Percentiles rank a stretch among this genome's conserved stretches.
Conservation (phyloP, 2,113 vertebrate genomes). For the Bothrops jararaca region DNA sequence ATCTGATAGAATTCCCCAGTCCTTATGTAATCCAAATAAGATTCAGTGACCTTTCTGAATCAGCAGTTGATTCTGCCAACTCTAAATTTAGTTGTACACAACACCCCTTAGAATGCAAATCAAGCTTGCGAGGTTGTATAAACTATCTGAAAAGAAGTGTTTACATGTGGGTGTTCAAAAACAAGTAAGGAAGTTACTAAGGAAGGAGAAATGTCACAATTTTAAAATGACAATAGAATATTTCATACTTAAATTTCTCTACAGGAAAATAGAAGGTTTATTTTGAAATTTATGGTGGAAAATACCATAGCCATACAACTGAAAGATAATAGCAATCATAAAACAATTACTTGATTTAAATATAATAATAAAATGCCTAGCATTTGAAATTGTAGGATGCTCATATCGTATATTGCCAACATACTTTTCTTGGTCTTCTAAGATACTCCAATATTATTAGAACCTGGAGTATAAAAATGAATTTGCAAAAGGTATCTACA, state of each 20-base stretch:
- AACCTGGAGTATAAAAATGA: neutral
- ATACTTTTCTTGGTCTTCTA: neutral
- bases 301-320: neutral
- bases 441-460: neutral
- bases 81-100: conserved; percentile 15
- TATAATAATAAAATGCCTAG: neutral
- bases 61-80: neutral
- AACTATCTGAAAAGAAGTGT: neutral
- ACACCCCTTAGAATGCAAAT: neutral
- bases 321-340: neutral
- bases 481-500: neutral
- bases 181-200: neutral
- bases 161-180: neutral
- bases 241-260: neutral
- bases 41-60: conserved; percentile 12
- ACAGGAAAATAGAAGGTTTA: neutral
- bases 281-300: neutral
- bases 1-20: neutral
- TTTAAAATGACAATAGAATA: neutral
- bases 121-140: neutral
- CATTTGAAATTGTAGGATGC: neutral
- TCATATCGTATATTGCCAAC: neutral
- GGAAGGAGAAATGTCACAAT: neutral
- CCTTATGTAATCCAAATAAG: neutral
- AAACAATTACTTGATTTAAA: neutral